Evolutionary conservation across 2,113 vertebrate genomes (phyloP), one percentile per base, ranked within the genome.

Genomic region (Tupaia tana): DNA sequence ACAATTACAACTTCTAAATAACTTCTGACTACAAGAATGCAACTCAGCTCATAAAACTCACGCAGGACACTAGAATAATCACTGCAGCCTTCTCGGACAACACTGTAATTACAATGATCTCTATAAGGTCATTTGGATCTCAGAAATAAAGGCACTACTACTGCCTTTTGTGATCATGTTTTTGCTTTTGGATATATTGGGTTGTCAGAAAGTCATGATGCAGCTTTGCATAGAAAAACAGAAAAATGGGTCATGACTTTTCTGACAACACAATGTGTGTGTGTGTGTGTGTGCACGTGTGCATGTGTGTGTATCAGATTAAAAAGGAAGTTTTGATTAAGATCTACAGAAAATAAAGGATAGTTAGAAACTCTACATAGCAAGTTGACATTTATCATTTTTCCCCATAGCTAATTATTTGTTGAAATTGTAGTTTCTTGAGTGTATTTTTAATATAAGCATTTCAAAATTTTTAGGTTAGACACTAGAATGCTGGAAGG

Each of bases 1-100:
- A 90, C 7, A 87, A n/a, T 43, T 56, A 83, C 4, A 73, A 67
- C 66, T 84, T 95, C 56, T 52, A 93, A 73, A 90, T 88, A 93
- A 71, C 20, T 25, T 2, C 20, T 85, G 24, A 22, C 24, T 22
- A 81, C 20, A 54, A 91, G 80, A 81, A 43, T 70, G 12, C 70
- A 25, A 67, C 81, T 95, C 11, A 54, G 34, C 8, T 19, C 73
- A 20, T 87, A 85, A 85, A 85, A 67, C 88, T 87, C 80, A 78
- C 9, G 19, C 2, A 78, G 34, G 58, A 64, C 20, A 34, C 82
- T 64, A 43, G 9, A 84, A 34, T 52, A 56, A 13, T 69, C 71
- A 58, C 14, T 9, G 7, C 29, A 86, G 70, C 31, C 74, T 22
- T 78, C 64, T 59, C 22, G 11, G 31, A 29, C 25, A 11, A 73